Conservation (phyloP, 1,140 invertebrate species). For the Periplaneta americana region DNA sequence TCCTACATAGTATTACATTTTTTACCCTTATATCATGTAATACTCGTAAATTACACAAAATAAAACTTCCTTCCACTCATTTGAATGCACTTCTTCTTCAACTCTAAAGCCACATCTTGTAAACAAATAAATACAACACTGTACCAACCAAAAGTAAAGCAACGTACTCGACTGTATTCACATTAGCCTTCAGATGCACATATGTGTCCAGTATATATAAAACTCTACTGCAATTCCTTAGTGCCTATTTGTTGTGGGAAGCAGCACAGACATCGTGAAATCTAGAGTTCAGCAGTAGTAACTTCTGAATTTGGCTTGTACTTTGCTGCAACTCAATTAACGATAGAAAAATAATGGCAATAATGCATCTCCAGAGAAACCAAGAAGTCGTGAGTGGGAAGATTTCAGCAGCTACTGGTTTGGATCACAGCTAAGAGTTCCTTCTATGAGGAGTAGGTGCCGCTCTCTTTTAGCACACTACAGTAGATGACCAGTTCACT, state of each 20-base stretch:
- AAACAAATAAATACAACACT: background rate
- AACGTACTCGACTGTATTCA: background rate
- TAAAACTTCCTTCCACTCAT: too few species aligned
- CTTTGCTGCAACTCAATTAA: background rate
- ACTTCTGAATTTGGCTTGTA: constrained; percentile 2
- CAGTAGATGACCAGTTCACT: background rate
- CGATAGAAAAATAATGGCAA: background rate
- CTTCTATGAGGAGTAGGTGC: background rate
- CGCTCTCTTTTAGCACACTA: background rate
- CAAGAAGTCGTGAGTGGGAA: background rate
- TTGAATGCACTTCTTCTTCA: background rate
- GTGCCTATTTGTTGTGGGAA: background rate
- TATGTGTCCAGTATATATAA: background rate
- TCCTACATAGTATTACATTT: too few species aligned
- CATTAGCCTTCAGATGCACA: background rate
- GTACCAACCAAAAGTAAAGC: background rate
- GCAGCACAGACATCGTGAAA: background rate
- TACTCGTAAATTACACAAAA: too few species aligned
- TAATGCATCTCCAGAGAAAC: background rate
- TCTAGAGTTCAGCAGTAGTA: background rate
- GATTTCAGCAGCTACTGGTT: background rate
- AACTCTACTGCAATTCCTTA: background rate
- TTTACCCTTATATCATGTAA: too few species aligned
- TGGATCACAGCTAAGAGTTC: constrained; percentile 2
- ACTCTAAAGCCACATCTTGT: background rate